These are phyloP conservation scores for Muraenolepis orangiensis DNA, from an alignment of 2,797 vertebrate genomes.

Conservation along the genomic window DNA sequence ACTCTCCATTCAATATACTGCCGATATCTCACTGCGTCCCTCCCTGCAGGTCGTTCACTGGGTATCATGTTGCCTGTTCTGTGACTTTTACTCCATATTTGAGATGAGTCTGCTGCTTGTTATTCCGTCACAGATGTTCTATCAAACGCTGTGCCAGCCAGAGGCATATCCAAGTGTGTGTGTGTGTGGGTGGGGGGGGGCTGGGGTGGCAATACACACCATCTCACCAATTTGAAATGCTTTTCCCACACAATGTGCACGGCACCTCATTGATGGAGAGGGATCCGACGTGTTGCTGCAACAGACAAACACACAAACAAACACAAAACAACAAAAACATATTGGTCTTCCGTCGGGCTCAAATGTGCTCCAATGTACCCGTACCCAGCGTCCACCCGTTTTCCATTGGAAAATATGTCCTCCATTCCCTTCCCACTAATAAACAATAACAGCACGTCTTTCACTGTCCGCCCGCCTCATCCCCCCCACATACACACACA, in stretches of 20 bases:
- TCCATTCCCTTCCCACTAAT: not conserved
- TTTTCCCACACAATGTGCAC: not conserved
- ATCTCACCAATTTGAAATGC: not conserved
- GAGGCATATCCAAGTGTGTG: not conserved
- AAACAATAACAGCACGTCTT: conserved; percentile 27
- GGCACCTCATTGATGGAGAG: not conserved
- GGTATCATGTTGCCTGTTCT: not conserved
- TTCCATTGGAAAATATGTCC: not conserved
- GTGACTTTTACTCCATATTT: not conserved
- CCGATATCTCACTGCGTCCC: not conserved
- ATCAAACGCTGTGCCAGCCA: not conserved
- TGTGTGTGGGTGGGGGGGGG: too few relatives aligned
- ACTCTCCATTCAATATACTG: not conserved
- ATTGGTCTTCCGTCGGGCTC: not conserved
- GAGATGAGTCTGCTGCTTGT: not conserved
- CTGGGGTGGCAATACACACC: not conserved
- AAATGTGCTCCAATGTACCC: not conserved
- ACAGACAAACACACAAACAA: not conserved
- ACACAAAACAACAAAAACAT: not conserved
- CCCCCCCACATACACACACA: too few relatives aligned
- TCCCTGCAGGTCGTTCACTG: not conserved
- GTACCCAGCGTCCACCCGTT: not conserved
- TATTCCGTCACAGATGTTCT: not conserved
- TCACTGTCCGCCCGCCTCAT: conserved; percentile 47
- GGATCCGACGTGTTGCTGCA: not conserved